phyloP scores from a whole-genome alignment of 2,113 vertebrate species.

The Pelvicachromis taeniatus region DNA sequence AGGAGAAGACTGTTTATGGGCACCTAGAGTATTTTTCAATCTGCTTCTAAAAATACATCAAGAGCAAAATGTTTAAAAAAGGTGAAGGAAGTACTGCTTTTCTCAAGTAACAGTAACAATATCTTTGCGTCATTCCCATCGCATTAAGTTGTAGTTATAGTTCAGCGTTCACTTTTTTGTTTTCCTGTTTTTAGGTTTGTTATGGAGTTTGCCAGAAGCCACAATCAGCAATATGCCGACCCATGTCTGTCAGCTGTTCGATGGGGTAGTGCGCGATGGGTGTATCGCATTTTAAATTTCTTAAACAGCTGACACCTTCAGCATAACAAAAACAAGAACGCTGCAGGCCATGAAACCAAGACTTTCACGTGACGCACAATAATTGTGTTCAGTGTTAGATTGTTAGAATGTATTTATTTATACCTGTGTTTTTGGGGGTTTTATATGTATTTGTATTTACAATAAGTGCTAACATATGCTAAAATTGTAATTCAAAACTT shows the following conservation, averaged over 20 bases:
- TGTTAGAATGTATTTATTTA: background rate
- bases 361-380: fast-evolving
- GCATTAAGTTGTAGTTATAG: background rate
- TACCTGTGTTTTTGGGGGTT: background rate
- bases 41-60: background rate
- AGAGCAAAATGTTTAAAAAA: background rate
- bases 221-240: background rate
- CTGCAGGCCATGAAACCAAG: background rate
- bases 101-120: background rate
- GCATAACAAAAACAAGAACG: background rate
- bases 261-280: background rate
- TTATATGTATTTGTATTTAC: background rate
- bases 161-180: background rate
- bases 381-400: background rate
- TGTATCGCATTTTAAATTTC: fast-evolving
- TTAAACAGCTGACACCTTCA: background rate
- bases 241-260: background rate
- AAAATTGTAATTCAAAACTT: background rate
- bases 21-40: background rate
- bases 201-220: background rate
- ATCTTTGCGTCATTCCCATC: background rate
- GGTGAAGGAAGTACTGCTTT: background rate
- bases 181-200: background rate
- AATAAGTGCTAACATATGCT: background rate
- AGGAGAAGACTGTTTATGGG: background rate